phyloP scores from a whole-genome alignment of 2,113 vertebrate species.

The Albula glossodonta region DNA sequence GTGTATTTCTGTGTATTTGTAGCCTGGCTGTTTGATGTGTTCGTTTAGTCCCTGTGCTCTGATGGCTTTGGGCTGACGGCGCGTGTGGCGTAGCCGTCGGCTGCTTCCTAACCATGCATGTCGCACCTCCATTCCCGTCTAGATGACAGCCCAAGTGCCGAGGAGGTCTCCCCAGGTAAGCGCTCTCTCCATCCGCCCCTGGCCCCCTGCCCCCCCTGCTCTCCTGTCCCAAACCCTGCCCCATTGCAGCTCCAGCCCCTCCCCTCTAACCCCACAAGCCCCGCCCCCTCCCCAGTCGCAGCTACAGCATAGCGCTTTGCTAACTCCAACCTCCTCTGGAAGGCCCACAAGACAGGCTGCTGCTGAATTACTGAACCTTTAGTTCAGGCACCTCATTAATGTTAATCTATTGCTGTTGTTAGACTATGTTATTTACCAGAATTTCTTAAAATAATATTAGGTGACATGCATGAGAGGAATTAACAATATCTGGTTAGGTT shows the following conservation, averaged over 20 bases:
- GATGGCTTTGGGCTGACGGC: neutral
- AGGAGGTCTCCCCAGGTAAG: conserved; percentile 88
- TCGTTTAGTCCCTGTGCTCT: neutral
- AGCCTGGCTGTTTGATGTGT: neutral
- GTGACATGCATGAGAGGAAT: neutral
- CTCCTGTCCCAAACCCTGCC: neutral
- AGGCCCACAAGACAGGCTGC: neutral
- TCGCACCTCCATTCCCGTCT: conserved; percentile 71
- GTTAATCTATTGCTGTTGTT: neutral
- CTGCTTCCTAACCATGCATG: conserved; percentile 76
- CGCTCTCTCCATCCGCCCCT: conserved; percentile 57
- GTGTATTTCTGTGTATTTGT: neutral
- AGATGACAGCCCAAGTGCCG: conserved; percentile 83
- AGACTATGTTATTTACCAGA: neutral
- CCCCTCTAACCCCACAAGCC: no score
- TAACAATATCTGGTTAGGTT: neutral
- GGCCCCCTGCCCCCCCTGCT: conserved; percentile 47
- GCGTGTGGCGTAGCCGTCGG: conserved; percentile 31
- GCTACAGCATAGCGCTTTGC: neutral
- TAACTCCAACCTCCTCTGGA: neutral
- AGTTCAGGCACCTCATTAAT: neutral
- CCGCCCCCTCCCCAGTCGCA: no score
- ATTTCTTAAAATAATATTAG: neutral
- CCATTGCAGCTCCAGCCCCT: neutral
- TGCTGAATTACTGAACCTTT: no score